A percentile compares a stretch with the other conserved stretches of the same genome.
Conservation (phyloP, 2,888 invertebrate species). For the Rhingia rostrata region DNA sequence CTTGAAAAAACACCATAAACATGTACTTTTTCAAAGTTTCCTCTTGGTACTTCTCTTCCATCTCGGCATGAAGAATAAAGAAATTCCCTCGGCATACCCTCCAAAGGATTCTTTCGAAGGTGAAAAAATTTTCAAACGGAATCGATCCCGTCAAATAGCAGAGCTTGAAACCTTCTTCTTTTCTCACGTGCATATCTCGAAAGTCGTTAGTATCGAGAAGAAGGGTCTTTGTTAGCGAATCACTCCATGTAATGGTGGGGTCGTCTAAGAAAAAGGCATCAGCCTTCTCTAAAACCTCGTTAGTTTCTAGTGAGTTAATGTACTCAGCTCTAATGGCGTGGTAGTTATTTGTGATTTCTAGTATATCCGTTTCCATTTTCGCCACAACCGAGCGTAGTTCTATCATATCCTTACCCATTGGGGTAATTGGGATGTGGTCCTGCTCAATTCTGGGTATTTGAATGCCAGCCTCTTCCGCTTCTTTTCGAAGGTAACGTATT, state of each 20-base stretch:
- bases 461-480: constrained; percentile 72
- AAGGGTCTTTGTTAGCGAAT: constrained; percentile 75
- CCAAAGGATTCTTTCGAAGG: constrained; percentile 98
- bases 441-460: constrained; percentile 76
- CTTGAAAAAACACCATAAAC: constrained; percentile 90
- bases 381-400: constrained; percentile 58
- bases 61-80: constrained; percentile 94
- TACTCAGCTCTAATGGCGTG: constrained; percentile 69
- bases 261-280: constrained; percentile 75
- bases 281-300: constrained; percentile 76
- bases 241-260: constrained; percentile 76
- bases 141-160: constrained; percentile 98
- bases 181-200: background rate
- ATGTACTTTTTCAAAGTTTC: constrained; percentile 88
- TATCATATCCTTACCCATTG: constrained; percentile 72
- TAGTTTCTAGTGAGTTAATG: constrained; percentile 75
- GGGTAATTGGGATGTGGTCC: constrained; percentile 35
- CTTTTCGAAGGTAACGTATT: constrained; percentile 74
- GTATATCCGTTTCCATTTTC: constrained; percentile 73
- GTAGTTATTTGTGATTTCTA: constrained; percentile 75
- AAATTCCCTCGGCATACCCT: constrained; percentile 97
- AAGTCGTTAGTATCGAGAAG: constrained; percentile 76
- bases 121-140: constrained; percentile 92
- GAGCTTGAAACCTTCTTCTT: constrained; percentile 62
- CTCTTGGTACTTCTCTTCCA: constrained; percentile 92